Evolutionary conservation across 2,797 vertebrate species (phyloP).

Genomic region (Lemur catta): DNA sequence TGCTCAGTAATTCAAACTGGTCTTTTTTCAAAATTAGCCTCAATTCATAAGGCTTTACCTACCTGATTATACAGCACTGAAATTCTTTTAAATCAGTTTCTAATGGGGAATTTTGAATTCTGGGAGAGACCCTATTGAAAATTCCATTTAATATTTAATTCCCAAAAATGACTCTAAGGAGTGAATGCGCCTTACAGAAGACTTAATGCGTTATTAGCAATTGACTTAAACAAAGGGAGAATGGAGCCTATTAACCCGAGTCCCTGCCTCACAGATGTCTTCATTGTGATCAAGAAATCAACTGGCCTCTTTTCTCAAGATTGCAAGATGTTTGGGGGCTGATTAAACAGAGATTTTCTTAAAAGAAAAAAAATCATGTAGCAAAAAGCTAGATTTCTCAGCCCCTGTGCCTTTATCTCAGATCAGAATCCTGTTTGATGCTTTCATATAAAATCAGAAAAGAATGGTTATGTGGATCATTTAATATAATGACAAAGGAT

Average conservation of each 20-base stretch:
- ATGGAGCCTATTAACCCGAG: not conserved
- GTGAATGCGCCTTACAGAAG: not conserved
- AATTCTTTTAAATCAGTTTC: conserved; percentile 39
- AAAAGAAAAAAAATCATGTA: not conserved
- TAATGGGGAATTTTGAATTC: conserved; percentile 40
- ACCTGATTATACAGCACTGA: not conserved
- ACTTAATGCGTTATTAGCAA: not conserved
- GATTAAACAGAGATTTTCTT: not conserved
- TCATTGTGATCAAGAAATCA: not conserved
- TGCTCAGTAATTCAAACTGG: not conserved
- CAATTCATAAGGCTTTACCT: conserved; percentile 5
- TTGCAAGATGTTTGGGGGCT: not conserved
- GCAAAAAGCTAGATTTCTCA: not conserved
- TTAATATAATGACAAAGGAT: not conserved
- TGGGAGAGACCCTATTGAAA: conserved; percentile 46
- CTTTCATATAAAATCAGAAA: not conserved
- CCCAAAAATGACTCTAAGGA: not conserved
- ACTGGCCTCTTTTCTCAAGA: not conserved
- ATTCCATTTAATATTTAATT: conserved; percentile 35
- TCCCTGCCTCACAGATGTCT: not conserved
- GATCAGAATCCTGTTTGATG: not conserved
- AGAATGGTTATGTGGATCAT: not conserved
- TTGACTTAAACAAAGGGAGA: not conserved
- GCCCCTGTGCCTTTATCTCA: not conserved
- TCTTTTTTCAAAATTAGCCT: conserved; percentile 28